phyloP scores from a whole-genome alignment of 2,888 invertebrate species.

The Troglohyphantes excavatus region DNA sequence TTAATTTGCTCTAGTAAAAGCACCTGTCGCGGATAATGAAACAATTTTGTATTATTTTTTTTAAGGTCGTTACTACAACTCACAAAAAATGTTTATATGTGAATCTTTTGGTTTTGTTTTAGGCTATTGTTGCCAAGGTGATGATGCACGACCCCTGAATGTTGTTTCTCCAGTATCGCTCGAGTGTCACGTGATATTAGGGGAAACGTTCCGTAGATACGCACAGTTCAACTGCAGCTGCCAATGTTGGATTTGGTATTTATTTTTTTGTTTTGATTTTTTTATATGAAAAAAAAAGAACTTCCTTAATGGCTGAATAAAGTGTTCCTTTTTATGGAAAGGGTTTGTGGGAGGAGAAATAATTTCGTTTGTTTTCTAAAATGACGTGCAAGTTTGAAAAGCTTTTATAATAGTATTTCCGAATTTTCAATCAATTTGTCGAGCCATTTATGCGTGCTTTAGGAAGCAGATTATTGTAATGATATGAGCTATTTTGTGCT shows the following conservation, averaged over 20 bases:
- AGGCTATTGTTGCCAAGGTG: conserved; percentile 69
- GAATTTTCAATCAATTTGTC: too few relatives aligned
- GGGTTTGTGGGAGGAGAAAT: neutral
- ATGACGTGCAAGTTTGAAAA: neutral
- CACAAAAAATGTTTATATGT: neutral
- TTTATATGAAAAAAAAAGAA: neutral
- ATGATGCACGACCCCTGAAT: conserved; percentile 40
- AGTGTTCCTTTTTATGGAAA: neutral
- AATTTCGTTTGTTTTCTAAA: conserved; percentile 5
- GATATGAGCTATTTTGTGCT: too few relatives aligned
- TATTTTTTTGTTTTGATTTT: neutral
- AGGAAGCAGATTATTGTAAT: too few relatives aligned
- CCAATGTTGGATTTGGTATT: conserved; percentile 68
- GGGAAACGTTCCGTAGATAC: conserved; percentile 12
- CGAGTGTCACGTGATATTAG: conserved; percentile 64
- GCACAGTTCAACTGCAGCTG: conserved; percentile 37
- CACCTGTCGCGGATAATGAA: neutral
- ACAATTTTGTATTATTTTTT: neutral
- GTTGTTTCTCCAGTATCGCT: conserved; percentile 12
- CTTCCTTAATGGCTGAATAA: neutral
- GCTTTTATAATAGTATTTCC: too few relatives aligned
- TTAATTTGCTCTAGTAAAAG: neutral
- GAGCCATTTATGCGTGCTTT: too few relatives aligned
- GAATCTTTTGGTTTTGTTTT: conserved; percentile 38
- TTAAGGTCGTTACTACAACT: neutral